Evolutionary conservation across 1,140 invertebrate species (phyloP).

Genomic region (Anastatus disparis): DNA sequence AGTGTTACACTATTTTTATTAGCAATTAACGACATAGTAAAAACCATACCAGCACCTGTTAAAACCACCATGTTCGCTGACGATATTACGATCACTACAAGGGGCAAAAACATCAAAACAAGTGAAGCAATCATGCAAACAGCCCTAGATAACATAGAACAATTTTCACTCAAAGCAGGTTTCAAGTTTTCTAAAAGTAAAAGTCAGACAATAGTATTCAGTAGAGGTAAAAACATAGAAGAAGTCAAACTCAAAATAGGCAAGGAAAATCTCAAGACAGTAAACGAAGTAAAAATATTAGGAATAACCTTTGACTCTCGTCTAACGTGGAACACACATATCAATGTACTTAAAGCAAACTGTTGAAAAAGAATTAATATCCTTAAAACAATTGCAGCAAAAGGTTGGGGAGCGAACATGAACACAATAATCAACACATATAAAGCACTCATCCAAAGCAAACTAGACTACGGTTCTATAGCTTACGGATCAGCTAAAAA

Average conservation of each 20-base stretch:
- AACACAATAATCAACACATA: not conserved
- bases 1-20: conserved; percentile 1
- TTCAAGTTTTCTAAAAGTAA: not conserved
- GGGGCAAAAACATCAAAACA: not conserved
- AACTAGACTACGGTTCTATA: not conserved
- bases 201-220: not conserved
- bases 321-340: not conserved
- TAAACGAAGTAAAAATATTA: not conserved
- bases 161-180: not conserved
- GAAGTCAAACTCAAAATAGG: not conserved
- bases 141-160: not conserved
- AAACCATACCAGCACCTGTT: not conserved
- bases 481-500: not conserved
- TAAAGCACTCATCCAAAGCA: not conserved
- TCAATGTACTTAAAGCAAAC: not conserved
- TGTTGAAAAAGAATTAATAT: not conserved
- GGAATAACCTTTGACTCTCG: not conserved
- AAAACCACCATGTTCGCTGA: not conserved
- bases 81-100: not conserved
- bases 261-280: not conserved
- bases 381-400: not conserved
- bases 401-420: not conserved
- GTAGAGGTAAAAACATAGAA: not conserved
- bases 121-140: not conserved
- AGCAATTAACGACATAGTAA: not conserved